phyloP scores from a whole-genome alignment of 2,797 vertebrate species.

The Myiotriccus ornatus region DNA sequence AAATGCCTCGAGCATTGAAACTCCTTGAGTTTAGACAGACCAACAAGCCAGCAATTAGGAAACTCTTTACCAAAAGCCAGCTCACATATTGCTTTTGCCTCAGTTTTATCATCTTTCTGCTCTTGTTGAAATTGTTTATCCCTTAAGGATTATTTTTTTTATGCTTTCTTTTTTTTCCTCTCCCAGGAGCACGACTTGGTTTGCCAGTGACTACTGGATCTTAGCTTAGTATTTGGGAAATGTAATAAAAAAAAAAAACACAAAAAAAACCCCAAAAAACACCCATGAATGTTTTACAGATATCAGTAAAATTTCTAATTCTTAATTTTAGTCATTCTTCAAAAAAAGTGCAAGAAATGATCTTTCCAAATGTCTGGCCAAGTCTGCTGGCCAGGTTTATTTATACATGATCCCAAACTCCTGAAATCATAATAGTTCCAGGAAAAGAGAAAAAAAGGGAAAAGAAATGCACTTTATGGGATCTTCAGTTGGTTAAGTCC shows the following conservation, averaged over 20 bases:
- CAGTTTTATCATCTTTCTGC: not conserved
- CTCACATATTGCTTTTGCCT: constrained; percentile 3
- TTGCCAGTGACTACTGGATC: not conserved
- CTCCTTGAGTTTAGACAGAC: not conserved
- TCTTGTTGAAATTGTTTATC: constrained; percentile 16
- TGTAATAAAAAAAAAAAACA: not conserved
- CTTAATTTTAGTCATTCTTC: constrained; percentile 32
- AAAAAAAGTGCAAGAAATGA: not conserved
- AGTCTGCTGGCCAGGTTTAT: constrained; percentile 43
- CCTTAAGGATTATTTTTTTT: not conserved
- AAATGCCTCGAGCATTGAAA: not conserved
- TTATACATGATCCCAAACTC: constrained; percentile 55
- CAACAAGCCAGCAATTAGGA: not conserved
- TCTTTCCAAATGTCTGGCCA: constrained; percentile 51
- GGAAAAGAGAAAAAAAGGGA: constrained; percentile 38
- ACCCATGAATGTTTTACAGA: not conserved
- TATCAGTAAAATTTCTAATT: not conserved
- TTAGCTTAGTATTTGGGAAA: not conserved
- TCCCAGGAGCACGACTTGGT: not conserved
- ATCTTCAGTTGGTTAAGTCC: not conserved
- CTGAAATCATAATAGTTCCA: constrained; percentile 53
- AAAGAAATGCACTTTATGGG: constrained; percentile 20
- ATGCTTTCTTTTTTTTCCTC: not conserved
- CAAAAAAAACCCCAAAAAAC: not conserved
- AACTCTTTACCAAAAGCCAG: not conserved